Base-by-base conservation (phyloP, 2,888 invertebrate genomes). In the Sphaeridia pumilis region DNA sequence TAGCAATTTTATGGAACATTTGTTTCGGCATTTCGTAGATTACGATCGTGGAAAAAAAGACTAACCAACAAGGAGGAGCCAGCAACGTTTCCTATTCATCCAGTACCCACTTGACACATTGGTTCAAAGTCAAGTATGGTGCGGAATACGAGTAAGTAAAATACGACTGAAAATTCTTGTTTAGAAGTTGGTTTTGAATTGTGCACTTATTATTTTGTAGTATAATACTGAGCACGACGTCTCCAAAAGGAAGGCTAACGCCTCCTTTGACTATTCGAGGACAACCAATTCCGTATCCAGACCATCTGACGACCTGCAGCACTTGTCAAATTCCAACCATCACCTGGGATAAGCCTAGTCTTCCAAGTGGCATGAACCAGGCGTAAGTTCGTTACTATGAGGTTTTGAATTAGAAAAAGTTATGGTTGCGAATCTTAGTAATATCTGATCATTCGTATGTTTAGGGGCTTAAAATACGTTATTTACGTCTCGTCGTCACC, bases 241-340 rank as follows among this genome's bases (percentile, higher is more conserved):
- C 70, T 2, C 65, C 66, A 2, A 70, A 70, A 36, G 74, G 78
- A 0, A 72, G 71, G 27, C 69, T 70, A 14, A 73, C 76, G 2
- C 68, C 70, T 2, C 76, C 74, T 14, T 71, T 78, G 1, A 63
- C 73, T 24, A 76, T 76, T 49, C 59, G 67, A 21, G 80, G 80
- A 4, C 78, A 78, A 1, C 69, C 72, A 5, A 71, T 86, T 49
- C 73, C 76, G 36, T 72, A 81, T 4, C 86, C 85, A 1, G 74
- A 75, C 62, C 80, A 79, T 63, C 71, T 85, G 22, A 21, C 20
- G 1, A 41, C 51, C 5, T 63, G 63, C 35, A 14, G n/a, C n/a
- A 35, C 47, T 10, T 63, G 63, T 35, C 2, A 26, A 10, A 34
- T 47, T 2, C 38, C 55, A 5, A 58, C 59, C 24, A 49, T 63